phyloP scores from a whole-genome alignment of 2,113 vertebrate genomes.

The Esox niger region DNA sequence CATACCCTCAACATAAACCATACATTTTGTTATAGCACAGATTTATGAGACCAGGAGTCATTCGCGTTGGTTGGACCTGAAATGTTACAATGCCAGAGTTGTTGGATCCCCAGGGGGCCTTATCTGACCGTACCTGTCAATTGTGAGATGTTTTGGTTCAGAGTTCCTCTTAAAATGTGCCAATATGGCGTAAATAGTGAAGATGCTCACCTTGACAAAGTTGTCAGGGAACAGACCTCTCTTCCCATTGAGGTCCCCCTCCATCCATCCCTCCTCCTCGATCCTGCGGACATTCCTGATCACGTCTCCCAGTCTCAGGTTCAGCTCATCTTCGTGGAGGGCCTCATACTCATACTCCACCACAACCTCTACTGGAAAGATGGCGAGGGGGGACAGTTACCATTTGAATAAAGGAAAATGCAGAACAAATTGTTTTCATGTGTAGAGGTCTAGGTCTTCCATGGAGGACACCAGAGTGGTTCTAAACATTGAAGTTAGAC shows the following conservation, averaged over 20 bases:
- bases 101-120: too few relatives aligned
- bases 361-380: constrained; percentile 82
- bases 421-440: too few relatives aligned
- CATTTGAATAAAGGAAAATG: too few relatives aligned
- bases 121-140: too few relatives aligned
- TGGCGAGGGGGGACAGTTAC: neutral
- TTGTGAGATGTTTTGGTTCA: too few relatives aligned
- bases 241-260: constrained; percentile 89
- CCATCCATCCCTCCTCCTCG: constrained; percentile 95
- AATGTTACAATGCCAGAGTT: too few relatives aligned
- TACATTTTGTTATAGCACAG: neutral
- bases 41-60: neutral
- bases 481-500: neutral
- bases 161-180: neutral
- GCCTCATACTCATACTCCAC: constrained; percentile 95
- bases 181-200: neutral
- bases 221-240: constrained; percentile 96
- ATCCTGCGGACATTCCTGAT: constrained; percentile 89
- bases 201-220: constrained; percentile 87
- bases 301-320: constrained; percentile 84
- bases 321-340: constrained; percentile 90
- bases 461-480: neutral
- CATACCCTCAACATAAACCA: neutral
- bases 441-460: too few relatives aligned
- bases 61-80: too few relatives aligned